Evolutionary conservation across 2,888 invertebrate genomes (phyloP), one percentile per base, ranked within the genome.

Genomic region (Drosophila testacea): DNA sequence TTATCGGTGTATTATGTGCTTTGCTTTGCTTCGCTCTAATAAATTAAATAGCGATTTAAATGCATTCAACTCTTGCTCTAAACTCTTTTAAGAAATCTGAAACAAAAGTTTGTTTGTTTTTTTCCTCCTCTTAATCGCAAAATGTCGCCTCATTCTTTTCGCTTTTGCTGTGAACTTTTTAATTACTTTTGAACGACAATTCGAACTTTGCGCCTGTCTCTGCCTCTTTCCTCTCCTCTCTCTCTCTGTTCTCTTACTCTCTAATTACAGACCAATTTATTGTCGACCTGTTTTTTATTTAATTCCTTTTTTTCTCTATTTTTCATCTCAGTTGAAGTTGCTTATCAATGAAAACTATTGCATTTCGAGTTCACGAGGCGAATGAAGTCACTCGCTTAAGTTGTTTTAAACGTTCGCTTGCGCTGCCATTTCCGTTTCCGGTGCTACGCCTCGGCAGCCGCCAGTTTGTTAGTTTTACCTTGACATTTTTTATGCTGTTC

Each of bases 131-230:
- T 57, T 47, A 77, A 85, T 88, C 83, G 80, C 62, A 50, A 71
- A 88, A 83, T 83, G 86, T 83, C 81, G 83, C 69, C 68, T 67
- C 56, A 67, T 80, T 82, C 71, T 73, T 74, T 73, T 56, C 51
- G 55, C 61, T 63, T 62, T 69, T 73, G 81, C 67, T 70, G 69
- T 67, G 71, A 81, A 89, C 84, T 85, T 85, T 85, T 87, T 85
- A 85, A 85, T 85, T 85, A 85, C 85, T 85, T 85, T 85, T 79
- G 81, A 89, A 79, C 81, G 81, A 77, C 86, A 73, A 80, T 86
- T 88, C 71, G 83, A 88, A 83, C 86, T 86, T 83, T 83, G 84
- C 66, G 80, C 71, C 81, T 70, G 73, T 48, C 79, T 22, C 36
- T 56, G 34, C 27, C 36, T 38, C 36, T 36, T 44, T 9, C 36